Conservation (phyloP, 2,113 vertebrate genomes). For the Passer montanus region DNA sequence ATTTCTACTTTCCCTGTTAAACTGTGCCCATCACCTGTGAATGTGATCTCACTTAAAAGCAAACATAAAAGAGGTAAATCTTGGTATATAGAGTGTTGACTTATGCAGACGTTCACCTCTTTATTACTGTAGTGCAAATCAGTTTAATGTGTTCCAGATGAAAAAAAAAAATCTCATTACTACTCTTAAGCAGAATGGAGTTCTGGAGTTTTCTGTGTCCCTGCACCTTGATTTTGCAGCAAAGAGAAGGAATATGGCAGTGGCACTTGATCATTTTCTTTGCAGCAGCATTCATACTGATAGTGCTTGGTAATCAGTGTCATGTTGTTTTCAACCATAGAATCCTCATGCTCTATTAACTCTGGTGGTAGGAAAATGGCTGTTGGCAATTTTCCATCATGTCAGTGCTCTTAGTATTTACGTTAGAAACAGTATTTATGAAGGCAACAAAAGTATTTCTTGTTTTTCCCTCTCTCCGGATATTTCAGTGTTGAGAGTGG, state of each 20-base stretch:
- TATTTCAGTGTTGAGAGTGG: not conserved
- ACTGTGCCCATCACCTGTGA: not conserved
- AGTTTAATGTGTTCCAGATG: not conserved
- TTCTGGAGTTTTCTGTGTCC: not conserved
- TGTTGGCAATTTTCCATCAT: conserved; percentile 71
- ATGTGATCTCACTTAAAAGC: not conserved
- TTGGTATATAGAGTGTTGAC: not conserved
- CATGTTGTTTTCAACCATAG: conserved; percentile 17
- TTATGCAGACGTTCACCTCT: not conserved
- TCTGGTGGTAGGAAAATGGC: conserved; percentile 67
- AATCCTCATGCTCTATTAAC: conserved; percentile 71
- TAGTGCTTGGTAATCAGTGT: conserved; percentile 30
- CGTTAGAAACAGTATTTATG: conserved; percentile 46
- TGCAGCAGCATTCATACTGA: not conserved
- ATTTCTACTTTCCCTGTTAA: conserved; percentile 41
- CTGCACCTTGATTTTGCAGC: not conserved
- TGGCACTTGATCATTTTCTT: conserved; percentile 28
- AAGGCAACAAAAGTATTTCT: conserved; percentile 11
- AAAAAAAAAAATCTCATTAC: not conserved
- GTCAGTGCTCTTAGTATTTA: conserved; percentile 57
- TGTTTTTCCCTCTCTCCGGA: not conserved
- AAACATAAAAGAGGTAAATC: not conserved
- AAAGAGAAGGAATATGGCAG: not conserved
- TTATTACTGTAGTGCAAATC: not conserved
- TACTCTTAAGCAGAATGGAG: not conserved